Evolutionary conservation across 2,113 vertebrate genomes (phyloP).

Genomic region (Geothlypis trichas): DNA sequence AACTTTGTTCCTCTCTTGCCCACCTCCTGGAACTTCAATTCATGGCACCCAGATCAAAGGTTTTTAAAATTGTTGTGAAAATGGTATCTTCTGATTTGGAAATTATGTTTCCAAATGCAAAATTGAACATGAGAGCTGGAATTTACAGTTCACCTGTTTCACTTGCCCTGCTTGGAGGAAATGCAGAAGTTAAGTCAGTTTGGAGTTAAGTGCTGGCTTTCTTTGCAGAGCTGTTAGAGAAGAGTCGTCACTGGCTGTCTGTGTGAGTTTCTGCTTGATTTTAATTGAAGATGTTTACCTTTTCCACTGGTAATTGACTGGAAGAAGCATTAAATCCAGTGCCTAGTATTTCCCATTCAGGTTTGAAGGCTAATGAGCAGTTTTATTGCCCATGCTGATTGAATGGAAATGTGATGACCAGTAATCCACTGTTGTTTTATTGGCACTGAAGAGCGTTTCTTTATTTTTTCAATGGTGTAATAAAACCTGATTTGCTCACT

Average conservation of each 20-base stretch:
- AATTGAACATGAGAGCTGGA: background rate
- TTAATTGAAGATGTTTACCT: background rate
- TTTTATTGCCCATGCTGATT: background rate
- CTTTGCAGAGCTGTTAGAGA: background rate
- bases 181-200: background rate
- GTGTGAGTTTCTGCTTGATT: background rate
- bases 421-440: background rate
- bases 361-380: background rate
- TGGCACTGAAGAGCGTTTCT: background rate
- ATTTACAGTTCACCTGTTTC: background rate
- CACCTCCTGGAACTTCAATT: background rate
- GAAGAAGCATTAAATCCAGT: background rate
- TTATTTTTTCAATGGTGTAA: background rate
- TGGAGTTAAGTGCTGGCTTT: background rate
- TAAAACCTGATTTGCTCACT: conserved; percentile 14
- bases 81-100: background rate
- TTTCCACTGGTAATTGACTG: background rate
- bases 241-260: background rate
- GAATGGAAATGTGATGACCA: background rate
- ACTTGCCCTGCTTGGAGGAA: background rate
- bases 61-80: background rate
- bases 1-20: background rate
- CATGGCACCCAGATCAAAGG: background rate
- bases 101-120: background rate
- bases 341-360: background rate